Evolutionary conservation across 2,797 vertebrate genomes (phyloP), one percentile per base, ranked within the genome.

Genomic region (Heterohyrax brucei): DNA sequence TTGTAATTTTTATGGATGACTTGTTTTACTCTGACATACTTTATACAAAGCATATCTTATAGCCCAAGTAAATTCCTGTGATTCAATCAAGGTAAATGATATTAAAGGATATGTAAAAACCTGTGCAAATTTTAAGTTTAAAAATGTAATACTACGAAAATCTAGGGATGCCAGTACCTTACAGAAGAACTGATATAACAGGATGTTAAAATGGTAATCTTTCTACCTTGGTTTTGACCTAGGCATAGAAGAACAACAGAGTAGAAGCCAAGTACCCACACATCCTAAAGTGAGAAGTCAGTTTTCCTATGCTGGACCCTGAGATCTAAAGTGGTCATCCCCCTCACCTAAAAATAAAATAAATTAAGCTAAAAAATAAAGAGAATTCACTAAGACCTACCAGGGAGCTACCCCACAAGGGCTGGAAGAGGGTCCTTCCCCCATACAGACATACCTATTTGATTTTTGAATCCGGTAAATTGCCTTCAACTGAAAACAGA

Each of bases 1-100:
- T 85, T 88, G 12, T 72, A 33, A 96, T 95, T 59, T 91, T 56
- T 77, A 16, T 70, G 28, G 93, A 92, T 77, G n/a, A 28, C 24
- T 6, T 78, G 50, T 3, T 91, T 82, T 95, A 8, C 39, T 95
- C 18, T 68, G 48, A 64, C 19, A 48, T 8, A 0, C 0, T 48
- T 24, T 85, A 39, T 62, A 77, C 21, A 62, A 92, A 95, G 76
- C 5, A 50, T 33, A 73, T 28, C 53, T 48, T 7, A 44, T 5
- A 2, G 1, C n/a, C 16, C 7, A 0, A 89, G 24, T 14, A 87
- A 24, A 83, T 0, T 3, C 50, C 39, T 77, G 10, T 18, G 90
- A 82, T 50, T 83, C n/a, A 77, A 79, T 91, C 1, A 18, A 97
- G 16, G 7, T 8, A 96, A 96, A 92, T 7, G 0, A 80, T 10